phyloP scores from a whole-genome alignment of 2,113 vertebrate genomes.

The Leptodactylus fuscus region DNA sequence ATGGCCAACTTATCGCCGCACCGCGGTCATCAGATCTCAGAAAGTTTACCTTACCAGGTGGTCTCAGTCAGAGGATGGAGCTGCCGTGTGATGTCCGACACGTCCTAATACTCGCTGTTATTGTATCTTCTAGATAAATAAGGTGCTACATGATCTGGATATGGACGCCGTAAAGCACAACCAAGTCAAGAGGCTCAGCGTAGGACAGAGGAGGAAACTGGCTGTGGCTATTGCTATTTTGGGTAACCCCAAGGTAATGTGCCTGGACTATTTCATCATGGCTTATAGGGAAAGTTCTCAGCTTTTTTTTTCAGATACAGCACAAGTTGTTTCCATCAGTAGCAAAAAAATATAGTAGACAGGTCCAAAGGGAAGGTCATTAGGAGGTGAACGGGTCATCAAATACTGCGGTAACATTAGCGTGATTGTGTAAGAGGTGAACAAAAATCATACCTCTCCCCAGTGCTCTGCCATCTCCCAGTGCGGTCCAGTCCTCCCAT shows the following conservation, averaged over 20 bases:
- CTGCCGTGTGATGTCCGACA: not conserved
- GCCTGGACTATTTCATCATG: not conserved
- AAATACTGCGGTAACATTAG: no score
- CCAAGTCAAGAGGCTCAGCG: slow-evolving; percentile 92
- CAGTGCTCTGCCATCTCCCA: no score
- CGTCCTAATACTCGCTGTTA: not conserved
- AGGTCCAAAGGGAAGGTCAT: not conserved
- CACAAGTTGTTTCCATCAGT: not conserved
- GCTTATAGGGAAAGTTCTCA: not conserved
- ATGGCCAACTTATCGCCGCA: no score
- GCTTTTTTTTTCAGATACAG: not conserved
- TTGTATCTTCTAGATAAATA: slow-evolving; percentile 79
- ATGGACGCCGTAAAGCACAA: slow-evolving; percentile 93
- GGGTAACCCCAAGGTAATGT: slow-evolving; percentile 91
- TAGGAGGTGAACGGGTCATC: no score
- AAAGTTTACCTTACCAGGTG: no score
- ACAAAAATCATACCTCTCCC: no score
- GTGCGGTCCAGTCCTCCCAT: no score
- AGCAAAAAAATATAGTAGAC: not conserved
- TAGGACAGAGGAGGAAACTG: slow-evolving; percentile 93
- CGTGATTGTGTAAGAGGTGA: no score
- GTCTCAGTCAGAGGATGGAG: no score
- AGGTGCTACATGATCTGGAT: slow-evolving; percentile 90
- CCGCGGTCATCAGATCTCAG: no score
- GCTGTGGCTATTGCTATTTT: slow-evolving; percentile 93